Percentiles rank a stretch among this genome's conserved stretches.
Evolutionary conservation across 2,113 vertebrate genomes (phyloP).

Genomic region (Okapia johnstoni): DNA sequence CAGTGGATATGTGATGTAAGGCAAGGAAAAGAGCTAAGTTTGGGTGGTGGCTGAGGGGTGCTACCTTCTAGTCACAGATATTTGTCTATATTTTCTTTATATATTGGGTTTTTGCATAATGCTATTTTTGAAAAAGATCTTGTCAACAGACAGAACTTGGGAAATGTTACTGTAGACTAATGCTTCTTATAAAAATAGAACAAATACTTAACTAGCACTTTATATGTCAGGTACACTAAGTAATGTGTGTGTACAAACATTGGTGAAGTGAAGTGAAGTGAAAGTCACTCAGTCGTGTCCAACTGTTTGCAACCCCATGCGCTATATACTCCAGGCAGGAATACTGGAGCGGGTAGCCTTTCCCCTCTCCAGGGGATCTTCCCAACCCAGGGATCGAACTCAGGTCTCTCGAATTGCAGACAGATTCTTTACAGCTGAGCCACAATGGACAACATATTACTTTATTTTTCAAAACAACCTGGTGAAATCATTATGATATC

Average conservation of each 20-base stretch:
- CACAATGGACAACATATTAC: neutral
- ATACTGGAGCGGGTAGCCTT: neutral
- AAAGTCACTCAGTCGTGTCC: neutral
- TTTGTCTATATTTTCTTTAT: neutral
- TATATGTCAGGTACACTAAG: neutral
- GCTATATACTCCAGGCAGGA: neutral
- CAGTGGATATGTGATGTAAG: neutral
- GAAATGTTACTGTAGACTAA: neutral
- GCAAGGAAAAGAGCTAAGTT: neutral
- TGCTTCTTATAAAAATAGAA: neutral
- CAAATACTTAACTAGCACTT: neutral
- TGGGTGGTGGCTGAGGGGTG: neutral
- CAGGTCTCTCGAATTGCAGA: neutral
- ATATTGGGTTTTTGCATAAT: neutral
- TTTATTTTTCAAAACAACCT: conserved; percentile 1
- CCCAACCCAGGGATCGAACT: neutral
- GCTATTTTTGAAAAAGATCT: neutral
- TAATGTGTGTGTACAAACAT: neutral
- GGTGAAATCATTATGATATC: neutral
- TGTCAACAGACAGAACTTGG: neutral
- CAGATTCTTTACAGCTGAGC: neutral
- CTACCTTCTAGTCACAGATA: neutral
- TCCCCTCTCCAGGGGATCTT: neutral
- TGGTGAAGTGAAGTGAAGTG: neutral
- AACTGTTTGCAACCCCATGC: fast-evolving